These are phyloP conservation scores for Reticulitermes lucifugus DNA, from an alignment of 2,888 invertebrate species.

Conservation along the genomic window DNA sequence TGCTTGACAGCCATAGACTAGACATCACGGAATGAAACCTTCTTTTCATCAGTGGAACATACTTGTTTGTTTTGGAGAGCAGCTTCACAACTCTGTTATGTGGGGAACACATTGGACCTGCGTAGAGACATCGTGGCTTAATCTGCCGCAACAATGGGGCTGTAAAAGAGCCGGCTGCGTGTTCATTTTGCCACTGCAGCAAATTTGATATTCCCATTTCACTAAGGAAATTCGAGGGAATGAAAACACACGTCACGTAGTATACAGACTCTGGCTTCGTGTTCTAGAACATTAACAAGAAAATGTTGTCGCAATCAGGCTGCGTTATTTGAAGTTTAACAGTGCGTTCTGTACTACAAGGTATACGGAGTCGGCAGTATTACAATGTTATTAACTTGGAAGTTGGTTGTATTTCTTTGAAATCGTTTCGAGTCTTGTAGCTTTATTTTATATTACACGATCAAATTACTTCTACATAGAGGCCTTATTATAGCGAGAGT, in stretches of 20 bases:
- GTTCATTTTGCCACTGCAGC: conserved; percentile 3
- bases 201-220: conserved; percentile 1
- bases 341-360: too few relatives aligned
- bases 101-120: neutral
- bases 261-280: neutral
- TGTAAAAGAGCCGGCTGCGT: neutral
- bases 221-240: neutral
- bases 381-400: too few relatives aligned
- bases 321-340: too few relatives aligned
- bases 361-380: too few relatives aligned
- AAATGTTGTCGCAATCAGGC: neutral
- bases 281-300: neutral
- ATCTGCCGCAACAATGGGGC: conserved; percentile 3
- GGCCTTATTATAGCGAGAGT: too few relatives aligned
- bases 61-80: neutral
- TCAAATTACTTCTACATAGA: too few relatives aligned
- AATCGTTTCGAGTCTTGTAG: too few relatives aligned
- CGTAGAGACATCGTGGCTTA: neutral
- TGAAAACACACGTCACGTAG: conserved; percentile 1
- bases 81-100: neutral
- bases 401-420: too few relatives aligned
- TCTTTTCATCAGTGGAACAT: neutral
- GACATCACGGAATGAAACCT: neutral
- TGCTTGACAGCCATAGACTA: neutral
- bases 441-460: too few relatives aligned